Conservation (phyloP, 2,888 invertebrate genomes). For the Ophion ventricosus region DNA sequence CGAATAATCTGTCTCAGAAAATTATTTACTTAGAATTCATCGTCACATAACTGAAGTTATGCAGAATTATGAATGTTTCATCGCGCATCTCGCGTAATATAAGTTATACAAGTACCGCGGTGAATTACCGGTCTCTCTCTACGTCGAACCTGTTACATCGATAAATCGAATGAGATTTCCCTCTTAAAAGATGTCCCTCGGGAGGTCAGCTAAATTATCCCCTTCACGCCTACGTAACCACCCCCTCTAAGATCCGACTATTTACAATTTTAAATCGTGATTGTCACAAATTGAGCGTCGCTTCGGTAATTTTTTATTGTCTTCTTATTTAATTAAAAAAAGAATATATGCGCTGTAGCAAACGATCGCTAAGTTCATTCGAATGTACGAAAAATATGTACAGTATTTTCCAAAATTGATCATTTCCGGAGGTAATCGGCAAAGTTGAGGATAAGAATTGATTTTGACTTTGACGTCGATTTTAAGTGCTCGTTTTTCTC, state of each 20-base stretch:
- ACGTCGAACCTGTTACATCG: slow-evolving; percentile 18
- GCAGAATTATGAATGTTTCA: slow-evolving; percentile 6
- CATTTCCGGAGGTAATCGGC: too few relatives aligned
- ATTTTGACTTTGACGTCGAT: too few relatives aligned
- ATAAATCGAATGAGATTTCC: slow-evolving; percentile 14
- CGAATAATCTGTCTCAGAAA: slow-evolving; percentile 45
- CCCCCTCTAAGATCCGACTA: neutral
- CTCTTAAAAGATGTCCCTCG: neutral
- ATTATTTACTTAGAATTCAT: slow-evolving; percentile 47
- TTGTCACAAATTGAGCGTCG: too few relatives aligned
- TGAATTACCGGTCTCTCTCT: neutral
- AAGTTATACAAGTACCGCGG: slow-evolving; percentile 19
- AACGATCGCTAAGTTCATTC: too few relatives aligned
- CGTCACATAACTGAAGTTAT: slow-evolving; percentile 56
- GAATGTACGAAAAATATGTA: too few relatives aligned
- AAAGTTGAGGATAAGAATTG: too few relatives aligned
- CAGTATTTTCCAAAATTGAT: too few relatives aligned
- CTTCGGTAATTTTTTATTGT: too few relatives aligned
- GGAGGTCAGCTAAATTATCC: neutral
- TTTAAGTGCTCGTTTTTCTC: too few relatives aligned
- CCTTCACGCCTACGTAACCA: neutral
- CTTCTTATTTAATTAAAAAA: too few relatives aligned
- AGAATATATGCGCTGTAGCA: too few relatives aligned
- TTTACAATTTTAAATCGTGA: too few relatives aligned
- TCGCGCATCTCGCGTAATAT: slow-evolving; percentile 5